Conservation (phyloP, 2,888 invertebrate species). For the Xestia xanthographa region DNA sequence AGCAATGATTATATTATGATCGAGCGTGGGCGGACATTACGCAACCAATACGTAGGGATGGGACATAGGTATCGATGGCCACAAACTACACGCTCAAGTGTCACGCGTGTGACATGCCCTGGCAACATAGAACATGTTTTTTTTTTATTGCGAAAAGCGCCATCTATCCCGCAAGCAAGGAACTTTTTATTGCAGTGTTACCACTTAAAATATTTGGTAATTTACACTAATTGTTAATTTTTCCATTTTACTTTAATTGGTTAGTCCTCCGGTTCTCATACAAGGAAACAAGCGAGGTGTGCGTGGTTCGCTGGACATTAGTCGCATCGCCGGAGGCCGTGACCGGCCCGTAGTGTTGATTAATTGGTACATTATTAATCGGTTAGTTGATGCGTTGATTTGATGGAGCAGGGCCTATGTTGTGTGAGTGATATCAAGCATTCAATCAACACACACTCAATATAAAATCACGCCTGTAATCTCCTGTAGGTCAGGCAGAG, state of each 20-base stretch:
- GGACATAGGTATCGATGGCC: constrained; percentile 48
- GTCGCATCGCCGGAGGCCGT: not conserved
- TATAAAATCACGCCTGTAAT: not conserved
- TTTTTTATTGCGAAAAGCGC: no score
- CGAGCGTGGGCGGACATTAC: constrained; percentile 77
- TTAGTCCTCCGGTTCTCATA: no score
- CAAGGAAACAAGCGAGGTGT: not conserved
- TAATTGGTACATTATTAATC: constrained; percentile 19
- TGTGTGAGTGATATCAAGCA: no score
- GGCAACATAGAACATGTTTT: no score
- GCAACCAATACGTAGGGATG: constrained; percentile 65
- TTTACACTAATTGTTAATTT: no score
- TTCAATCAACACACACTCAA: not conserved
- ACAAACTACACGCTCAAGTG: not conserved
- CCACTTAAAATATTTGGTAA: no score
- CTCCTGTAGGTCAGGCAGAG: not conserved
- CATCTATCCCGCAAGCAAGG: no score
- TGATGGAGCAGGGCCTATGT: no score
- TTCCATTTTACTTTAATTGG: no score
- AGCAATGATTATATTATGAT: constrained; percentile 64
- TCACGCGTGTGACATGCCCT: not conserved
- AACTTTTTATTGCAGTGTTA: no score
- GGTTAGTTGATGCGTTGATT: not conserved
- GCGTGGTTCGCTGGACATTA: not conserved
- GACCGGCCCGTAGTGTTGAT: not conserved